These are phyloP conservation scores for Mus minutoides DNA, from an alignment of 2,797 vertebrate genomes.

Conservation along the genomic window DNA sequence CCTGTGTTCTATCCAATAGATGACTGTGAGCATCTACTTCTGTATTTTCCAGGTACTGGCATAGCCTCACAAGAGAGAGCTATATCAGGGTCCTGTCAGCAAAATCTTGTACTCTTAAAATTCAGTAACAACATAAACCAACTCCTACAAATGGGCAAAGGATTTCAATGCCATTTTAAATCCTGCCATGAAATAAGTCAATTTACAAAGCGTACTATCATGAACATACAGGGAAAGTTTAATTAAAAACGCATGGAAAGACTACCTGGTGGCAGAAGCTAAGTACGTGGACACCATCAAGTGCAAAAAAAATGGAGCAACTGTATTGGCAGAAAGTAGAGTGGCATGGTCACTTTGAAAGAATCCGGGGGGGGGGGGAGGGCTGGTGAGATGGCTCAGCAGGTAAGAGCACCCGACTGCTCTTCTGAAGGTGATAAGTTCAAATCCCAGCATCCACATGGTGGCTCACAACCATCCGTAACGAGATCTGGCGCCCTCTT, in stretches of 20 bases:
- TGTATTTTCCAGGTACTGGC: too few relatives aligned
- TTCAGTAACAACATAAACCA: not conserved
- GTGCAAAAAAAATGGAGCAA: fast-evolving
- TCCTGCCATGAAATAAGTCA: not conserved
- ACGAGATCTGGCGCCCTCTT: too few relatives aligned
- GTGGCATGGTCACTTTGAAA: fast-evolving
- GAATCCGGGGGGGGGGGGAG: not conserved
- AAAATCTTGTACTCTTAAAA: not conserved
- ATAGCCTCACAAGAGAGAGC: too few relatives aligned
- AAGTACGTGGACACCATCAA: not conserved
- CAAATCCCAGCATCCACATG: too few relatives aligned
- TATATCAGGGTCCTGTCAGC: too few relatives aligned
- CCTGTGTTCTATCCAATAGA: too few relatives aligned
- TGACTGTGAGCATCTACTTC: too few relatives aligned
- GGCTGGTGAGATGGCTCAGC: too few relatives aligned
- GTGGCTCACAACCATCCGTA: too few relatives aligned
- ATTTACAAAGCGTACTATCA: not conserved
- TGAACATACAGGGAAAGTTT: not conserved
- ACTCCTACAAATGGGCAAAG: not conserved
- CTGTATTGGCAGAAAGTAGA: too few relatives aligned
- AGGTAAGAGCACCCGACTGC: too few relatives aligned
- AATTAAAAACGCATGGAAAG: not conserved
- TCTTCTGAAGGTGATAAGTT: too few relatives aligned
- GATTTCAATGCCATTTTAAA: not conserved
- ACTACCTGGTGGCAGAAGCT: not conserved